Evolutionary conservation across 1,140 invertebrate species (phyloP).

Genomic region (Caenorhabditis tropicalis): DNA sequence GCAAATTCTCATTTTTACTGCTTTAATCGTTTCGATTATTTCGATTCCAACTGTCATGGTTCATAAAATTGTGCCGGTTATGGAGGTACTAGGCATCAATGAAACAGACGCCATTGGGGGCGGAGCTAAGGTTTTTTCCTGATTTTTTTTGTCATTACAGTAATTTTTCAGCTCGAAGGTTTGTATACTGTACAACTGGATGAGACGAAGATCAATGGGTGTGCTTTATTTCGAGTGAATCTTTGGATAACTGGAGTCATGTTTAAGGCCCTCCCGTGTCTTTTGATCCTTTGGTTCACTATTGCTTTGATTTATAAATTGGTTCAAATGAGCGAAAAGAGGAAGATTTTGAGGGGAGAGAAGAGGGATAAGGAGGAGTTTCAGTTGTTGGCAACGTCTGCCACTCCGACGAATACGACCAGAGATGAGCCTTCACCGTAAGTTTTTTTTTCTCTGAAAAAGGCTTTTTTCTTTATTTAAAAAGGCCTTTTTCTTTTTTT

Average conservation of each 20-base stretch:
- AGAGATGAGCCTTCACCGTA: slow-evolving; percentile 10
- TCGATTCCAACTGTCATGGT: slow-evolving; percentile 56
- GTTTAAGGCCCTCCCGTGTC: slow-evolving; percentile 57
- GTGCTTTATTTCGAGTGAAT: slow-evolving; percentile 52
- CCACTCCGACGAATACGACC: background rate
- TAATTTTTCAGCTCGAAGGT: slow-evolving; percentile 33
- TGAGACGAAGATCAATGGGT: slow-evolving; percentile 48
- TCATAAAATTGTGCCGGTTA: slow-evolving; percentile 53
- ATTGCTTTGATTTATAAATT: slow-evolving; percentile 57
- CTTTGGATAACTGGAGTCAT: slow-evolving; percentile 57
- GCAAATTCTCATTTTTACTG: slow-evolving; percentile 54
- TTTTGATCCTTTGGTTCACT: slow-evolving; percentile 56
- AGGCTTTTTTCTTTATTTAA: too few species aligned
- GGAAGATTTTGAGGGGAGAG: slow-evolving; percentile 51
- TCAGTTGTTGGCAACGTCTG: background rate
- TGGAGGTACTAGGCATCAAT: slow-evolving; percentile 48
- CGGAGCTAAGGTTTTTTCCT: background rate
- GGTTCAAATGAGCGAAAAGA: slow-evolving; percentile 53
- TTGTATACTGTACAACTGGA: slow-evolving; percentile 57
- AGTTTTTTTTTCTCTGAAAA: background rate
- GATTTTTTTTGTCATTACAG: background rate
- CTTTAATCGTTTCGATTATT: slow-evolving; percentile 46
- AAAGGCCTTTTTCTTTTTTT: too few species aligned
- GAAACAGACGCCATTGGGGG: slow-evolving; percentile 22
- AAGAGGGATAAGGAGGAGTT: slow-evolving; percentile 36